Conservation (phyloP, 2,113 vertebrate species). For the Channa argus region DNA sequence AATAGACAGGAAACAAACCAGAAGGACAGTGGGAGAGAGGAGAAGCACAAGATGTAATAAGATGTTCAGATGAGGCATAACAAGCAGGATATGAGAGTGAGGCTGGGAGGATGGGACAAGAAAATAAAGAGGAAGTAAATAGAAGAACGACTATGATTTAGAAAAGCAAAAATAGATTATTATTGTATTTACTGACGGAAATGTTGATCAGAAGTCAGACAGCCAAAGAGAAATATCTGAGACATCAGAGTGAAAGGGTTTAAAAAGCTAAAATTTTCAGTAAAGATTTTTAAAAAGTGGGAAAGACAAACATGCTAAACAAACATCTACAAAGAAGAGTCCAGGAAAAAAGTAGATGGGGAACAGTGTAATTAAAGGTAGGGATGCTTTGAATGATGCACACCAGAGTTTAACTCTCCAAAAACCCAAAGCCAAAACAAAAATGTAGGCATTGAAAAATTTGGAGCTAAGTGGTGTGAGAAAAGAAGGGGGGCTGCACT, state of each 20-base stretch:
- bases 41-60: conserved; percentile 59
- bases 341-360: not conserved
- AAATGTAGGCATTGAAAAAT: conserved; percentile 29
- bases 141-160: conserved; percentile 19
- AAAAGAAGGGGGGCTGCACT: conserved; percentile 28
- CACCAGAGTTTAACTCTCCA: conserved; percentile 41
- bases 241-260: conserved; percentile 18
- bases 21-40: conserved; percentile 50
- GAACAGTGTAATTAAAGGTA: not conserved
- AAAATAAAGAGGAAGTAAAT: conserved; percentile 37
- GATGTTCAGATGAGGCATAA: conserved; percentile 52
- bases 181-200: conserved; percentile 27
- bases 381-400: conserved; percentile 25
- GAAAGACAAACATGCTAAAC: conserved; percentile 12
- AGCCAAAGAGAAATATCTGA: conserved; percentile 1
- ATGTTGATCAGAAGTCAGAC: conserved; percentile 17
- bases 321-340: not conserved
- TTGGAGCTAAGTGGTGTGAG: conserved; percentile 61
- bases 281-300: not conserved
- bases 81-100: conserved; percentile 7
- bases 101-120: conserved; percentile 23
- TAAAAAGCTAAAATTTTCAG: conserved; percentile 18
- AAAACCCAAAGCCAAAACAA: conserved; percentile 45
- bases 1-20: conserved; percentile 69
- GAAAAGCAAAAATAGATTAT: conserved; percentile 41